Base-by-base conservation (phyloP, 1,140 invertebrate genomes). In the Penaeus japonicus region DNA sequence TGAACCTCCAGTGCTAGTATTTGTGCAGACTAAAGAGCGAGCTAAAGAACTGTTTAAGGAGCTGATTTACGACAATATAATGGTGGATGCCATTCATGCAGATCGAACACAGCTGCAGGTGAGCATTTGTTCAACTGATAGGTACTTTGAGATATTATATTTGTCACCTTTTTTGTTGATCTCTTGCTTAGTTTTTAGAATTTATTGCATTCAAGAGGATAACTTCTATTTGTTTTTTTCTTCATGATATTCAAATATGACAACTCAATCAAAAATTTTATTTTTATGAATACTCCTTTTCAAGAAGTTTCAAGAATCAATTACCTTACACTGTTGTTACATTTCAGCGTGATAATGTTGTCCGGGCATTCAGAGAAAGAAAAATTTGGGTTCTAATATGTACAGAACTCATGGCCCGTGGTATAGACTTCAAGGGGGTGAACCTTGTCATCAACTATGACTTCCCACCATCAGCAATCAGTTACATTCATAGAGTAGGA, bases 381-480 rank as follows among this genome's bases (percentile, higher is more conserved):
- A 96, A 96, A 93, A 97, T 99, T 86, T 99, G 97, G 97, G 95
- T 99, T 75, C 93, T 99, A 30, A 97, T 99, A 90, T 99, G 98
- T 93, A 99, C 99, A 7, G 98, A 99, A 93, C 93, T 99, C 24
- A 96, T 99, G 96, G 97, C 97, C 15, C 95, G 99, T 91, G 99
- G 99, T 91, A 97, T 99, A 90, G 99, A 99, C 93, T 99, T 99
- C 92, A 98, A 98, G 92, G 98, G 97, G 18, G 97, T 99, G 32
- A 99, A 98, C 94, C 93, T 99, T 5, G 98, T 99, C 35, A 95
- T 99, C 85, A 99, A 99, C 93, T 99, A 98, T 92, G 99, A 99
- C 93, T 98, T 99, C 92, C 99, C 99, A 47, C 95, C 96, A 20
- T 96, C 96, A 57, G 95, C 96, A 65, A 96, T 99, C 87, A 96